Evolutionary conservation across 2,113 vertebrate genomes (phyloP).

Genomic region (Triplophysa dalaica): DNA sequence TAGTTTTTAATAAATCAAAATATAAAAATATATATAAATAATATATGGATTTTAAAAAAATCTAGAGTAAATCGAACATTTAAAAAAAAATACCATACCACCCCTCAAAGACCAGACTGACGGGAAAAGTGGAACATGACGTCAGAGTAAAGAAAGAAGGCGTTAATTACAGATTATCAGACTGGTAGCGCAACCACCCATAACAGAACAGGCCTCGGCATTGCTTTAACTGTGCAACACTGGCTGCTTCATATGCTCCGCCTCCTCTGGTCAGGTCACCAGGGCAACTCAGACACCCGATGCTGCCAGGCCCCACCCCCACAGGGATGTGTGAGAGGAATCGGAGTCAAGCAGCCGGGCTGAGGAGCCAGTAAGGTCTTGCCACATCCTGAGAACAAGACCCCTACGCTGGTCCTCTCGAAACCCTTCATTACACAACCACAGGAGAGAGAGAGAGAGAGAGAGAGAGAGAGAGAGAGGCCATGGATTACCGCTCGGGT

Average conservation of each 20-base stretch:
- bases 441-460: slow-evolving; percentile 23
- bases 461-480: slow-evolving; percentile 11
- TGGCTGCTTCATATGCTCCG: slow-evolving; percentile 40
- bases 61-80: too few relatives aligned
- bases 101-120: not conserved
- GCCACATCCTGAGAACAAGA: slow-evolving; percentile 57
- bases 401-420: slow-evolving; percentile 33
- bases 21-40: too few relatives aligned
- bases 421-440: slow-evolving; percentile 48
- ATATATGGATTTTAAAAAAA: too few relatives aligned
- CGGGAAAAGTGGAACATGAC: slow-evolving; percentile 34
- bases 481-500: slow-evolving; percentile 25
- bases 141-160: not conserved
- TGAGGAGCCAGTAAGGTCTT: slow-evolving; percentile 53
- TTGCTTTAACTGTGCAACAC: not conserved
- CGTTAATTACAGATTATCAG: slow-evolving; percentile 43
- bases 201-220: slow-evolving; percentile 12
- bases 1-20: too few relatives aligned
- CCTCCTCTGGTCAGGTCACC: slow-evolving; percentile 20
- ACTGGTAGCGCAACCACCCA: not conserved
- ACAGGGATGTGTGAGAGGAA: not conserved
- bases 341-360: slow-evolving; percentile 43
- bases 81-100: too few relatives aligned
- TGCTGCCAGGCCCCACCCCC: slow-evolving; percentile 25
- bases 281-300: slow-evolving; percentile 49